phyloP scores from a whole-genome alignment of 2,113 vertebrate genomes.

The Rynchops niger region DNA sequence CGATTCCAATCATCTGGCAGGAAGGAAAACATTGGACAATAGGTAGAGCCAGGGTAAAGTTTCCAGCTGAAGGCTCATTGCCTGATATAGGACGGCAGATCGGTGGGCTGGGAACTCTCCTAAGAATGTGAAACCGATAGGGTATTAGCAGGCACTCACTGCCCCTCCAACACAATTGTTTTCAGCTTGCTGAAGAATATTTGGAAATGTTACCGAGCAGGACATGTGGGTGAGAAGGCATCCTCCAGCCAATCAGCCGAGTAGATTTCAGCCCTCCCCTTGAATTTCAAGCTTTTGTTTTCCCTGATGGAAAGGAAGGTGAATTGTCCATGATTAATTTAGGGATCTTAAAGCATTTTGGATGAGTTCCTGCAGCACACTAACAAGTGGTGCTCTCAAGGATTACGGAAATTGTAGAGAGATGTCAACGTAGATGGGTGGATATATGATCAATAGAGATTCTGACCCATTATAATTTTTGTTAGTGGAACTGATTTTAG shows the following conservation, averaged over 20 bases:
- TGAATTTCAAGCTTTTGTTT: constrained; percentile 59
- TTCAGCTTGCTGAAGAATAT: constrained; percentile 65
- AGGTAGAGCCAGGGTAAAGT: constrained; percentile 58
- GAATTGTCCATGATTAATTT: constrained; percentile 27
- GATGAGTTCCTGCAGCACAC: constrained; percentile 7
- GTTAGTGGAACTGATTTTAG: neutral
- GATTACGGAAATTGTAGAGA: neutral
- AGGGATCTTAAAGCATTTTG: constrained; percentile 45
- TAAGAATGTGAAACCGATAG: constrained; percentile 66
- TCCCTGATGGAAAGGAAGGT: constrained; percentile 40
- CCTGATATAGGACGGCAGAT: constrained; percentile 59
- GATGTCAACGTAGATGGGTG: neutral
- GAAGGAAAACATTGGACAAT: constrained; percentile 59
- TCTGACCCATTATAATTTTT: neutral
- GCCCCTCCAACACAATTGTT: constrained; percentile 65
- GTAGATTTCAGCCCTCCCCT: constrained; percentile 53
- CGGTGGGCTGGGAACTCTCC: constrained; percentile 62
- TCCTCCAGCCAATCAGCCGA: constrained; percentile 53
- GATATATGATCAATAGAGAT: neutral
- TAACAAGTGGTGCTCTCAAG: neutral
- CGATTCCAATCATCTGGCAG: constrained; percentile 27
- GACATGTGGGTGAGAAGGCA: constrained; percentile 11
- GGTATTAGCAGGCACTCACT: constrained; percentile 57
- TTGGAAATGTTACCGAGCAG: constrained; percentile 42
- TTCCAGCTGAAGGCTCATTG: constrained; percentile 61